Evolutionary conservation across 1,140 invertebrate genomes (phyloP).

Genomic region (Drosophila tani): DNA sequence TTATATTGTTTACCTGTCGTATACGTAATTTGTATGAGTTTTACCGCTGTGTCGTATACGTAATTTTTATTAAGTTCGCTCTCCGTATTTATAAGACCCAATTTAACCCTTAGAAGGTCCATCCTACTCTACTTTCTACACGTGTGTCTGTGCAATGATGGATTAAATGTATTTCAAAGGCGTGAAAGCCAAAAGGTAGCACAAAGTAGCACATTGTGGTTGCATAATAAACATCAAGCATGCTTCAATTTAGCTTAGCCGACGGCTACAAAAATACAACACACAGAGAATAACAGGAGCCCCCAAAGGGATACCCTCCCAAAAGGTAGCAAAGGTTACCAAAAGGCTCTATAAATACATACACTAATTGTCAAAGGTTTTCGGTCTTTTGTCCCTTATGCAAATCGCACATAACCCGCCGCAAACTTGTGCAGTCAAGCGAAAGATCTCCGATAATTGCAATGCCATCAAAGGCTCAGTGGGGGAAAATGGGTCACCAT

Average conservation of each 20-base stretch:
- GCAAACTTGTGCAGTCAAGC: constrained; percentile 63
- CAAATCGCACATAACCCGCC: constrained; percentile 53
- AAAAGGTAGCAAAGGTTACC: constrained; percentile 27
- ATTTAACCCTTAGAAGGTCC: background rate
- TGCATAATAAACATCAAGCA: constrained; percentile 70
- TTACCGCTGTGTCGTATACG: background rate
- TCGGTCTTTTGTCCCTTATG: constrained; percentile 51
- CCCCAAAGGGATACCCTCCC: constrained; percentile 1
- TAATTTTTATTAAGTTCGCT: background rate
- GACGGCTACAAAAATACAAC: constrained; percentile 20
- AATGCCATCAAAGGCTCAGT: constrained; percentile 43
- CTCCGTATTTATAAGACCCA: background rate
- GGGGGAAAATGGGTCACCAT: constrained; percentile 17
- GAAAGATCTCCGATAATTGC: constrained; percentile 75
- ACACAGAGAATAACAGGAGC: constrained; percentile 12
- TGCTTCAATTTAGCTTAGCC: constrained; percentile 73
- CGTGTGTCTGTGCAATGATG: constrained; percentile 66
- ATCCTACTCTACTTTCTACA: constrained; percentile 10
- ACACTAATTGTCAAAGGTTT: constrained; percentile 74
- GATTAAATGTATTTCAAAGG: constrained; percentile 83
- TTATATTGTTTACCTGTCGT: background rate
- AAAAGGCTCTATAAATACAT: constrained; percentile 48
- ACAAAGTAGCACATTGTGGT: constrained; percentile 78
- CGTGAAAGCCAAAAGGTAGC: constrained; percentile 79
- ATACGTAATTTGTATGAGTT: background rate